These are phyloP conservation scores for Lordiphosa mommai DNA, from an alignment of 1,140 invertebrate species.

Conservation along the genomic window DNA sequence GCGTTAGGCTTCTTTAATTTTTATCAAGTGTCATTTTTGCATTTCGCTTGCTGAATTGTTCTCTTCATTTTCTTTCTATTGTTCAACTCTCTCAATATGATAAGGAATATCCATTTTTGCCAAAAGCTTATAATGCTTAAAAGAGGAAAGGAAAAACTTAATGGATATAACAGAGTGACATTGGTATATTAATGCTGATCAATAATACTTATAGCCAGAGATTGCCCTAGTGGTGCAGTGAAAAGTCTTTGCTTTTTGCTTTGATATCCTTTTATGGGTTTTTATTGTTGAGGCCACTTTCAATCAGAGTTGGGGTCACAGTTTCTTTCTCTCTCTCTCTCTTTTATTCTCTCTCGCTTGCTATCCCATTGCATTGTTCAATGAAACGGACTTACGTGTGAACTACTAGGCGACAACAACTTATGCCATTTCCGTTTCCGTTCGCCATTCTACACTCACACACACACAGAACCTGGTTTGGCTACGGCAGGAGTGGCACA, in stretches of 20 bases:
- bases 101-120: too few species aligned
- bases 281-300: constrained; percentile 37
- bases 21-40: too few species aligned
- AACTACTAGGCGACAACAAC: constrained; percentile 75
- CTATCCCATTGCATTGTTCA: constrained; percentile 63
- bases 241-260: constrained; percentile 4
- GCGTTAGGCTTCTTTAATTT: too few species aligned
- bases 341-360: background rate
- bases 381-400: constrained; percentile 71
- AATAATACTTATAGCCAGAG: too few species aligned
- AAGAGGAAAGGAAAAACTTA: too few species aligned
- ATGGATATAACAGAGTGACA: too few species aligned
- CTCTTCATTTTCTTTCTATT: too few species aligned
- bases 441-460: constrained; percentile 31
- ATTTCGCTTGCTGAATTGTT: too few species aligned
- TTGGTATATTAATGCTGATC: too few species aligned
- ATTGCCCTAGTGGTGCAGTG: too few species aligned
- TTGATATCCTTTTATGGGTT: constrained; percentile 47
- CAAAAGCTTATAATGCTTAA: too few species aligned
- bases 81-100: too few species aligned
- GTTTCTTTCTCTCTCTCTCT: background rate
- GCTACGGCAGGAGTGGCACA: constrained; percentile 13
- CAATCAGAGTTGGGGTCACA: constrained; percentile 13
- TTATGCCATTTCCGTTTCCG: constrained; percentile 76
- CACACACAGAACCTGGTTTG: background rate